These are phyloP conservation scores for Aphodius granarius DNA, from an alignment of 2,888 invertebrate genomes.

Conservation along the genomic window DNA sequence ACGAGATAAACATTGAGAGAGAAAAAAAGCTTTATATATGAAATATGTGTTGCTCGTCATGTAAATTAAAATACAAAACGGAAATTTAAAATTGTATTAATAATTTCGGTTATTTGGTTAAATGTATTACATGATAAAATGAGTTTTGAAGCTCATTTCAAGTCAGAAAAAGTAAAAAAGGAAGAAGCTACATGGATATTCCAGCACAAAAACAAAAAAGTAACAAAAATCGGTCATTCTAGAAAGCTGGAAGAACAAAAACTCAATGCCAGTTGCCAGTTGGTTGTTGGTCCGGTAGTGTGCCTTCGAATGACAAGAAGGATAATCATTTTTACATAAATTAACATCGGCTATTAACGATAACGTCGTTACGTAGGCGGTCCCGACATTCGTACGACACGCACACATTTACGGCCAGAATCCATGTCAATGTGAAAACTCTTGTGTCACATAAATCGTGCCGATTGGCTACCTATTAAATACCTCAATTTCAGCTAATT, in stretches of 20 bases:
- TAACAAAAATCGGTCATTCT: not conserved
- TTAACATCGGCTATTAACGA: not conserved
- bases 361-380: not conserved
- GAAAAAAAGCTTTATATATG: too few relatives aligned
- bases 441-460: not conserved
- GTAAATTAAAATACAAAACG: too few relatives aligned
- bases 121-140: too few relatives aligned
- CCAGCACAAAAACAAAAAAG: too few relatives aligned
- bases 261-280: not conserved
- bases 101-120: too few relatives aligned
- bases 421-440: not conserved
- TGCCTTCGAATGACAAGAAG: not conserved
- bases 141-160: too few relatives aligned
- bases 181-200: too few relatives aligned
- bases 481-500: not conserved
- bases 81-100: too few relatives aligned
- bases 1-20: too few relatives aligned
- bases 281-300: not conserved
- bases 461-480: not conserved
- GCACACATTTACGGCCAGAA: not conserved
- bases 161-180: too few relatives aligned
- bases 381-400: not conserved
- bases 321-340: not conserved
- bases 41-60: too few relatives aligned
- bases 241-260: not conserved